phyloP scores from a whole-genome alignment of 2,888 invertebrate genomes.

The Cephus pulcher region DNA sequence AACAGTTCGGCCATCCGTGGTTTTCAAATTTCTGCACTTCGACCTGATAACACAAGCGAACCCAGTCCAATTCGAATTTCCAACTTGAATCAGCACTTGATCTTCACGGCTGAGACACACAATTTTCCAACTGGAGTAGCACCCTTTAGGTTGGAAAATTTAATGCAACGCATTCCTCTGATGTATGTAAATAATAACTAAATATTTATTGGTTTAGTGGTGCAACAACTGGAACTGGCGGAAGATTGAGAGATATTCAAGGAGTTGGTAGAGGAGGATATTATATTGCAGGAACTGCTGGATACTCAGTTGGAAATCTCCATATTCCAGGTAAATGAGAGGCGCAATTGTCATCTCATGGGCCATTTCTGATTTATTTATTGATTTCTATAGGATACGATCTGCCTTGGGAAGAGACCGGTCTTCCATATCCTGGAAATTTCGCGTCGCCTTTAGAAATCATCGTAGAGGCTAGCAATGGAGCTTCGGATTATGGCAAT shows the following conservation, averaged over 20 bases:
- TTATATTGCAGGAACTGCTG: slow-evolving; percentile 95
- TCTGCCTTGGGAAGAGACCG: slow-evolving; percentile 86
- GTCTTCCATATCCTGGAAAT: slow-evolving; percentile 80
- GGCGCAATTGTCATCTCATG: not conserved
- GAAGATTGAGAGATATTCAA: slow-evolving; percentile 94
- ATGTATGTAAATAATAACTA: not conserved
- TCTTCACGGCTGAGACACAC: slow-evolving; percentile 98
- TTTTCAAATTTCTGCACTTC: slow-evolving; percentile 76
- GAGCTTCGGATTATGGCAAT: slow-evolving; percentile 98
- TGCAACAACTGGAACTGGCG: slow-evolving; percentile 97
- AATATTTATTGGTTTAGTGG: slow-evolving; percentile 73
- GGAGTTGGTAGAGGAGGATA: slow-evolving; percentile 94
- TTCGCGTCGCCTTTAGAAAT: slow-evolving; percentile 92
- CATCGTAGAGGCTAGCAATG: slow-evolving; percentile 95
- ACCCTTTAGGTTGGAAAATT: slow-evolving; percentile 76
- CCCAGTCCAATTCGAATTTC: slow-evolving; percentile 72
- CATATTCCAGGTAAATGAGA: slow-evolving; percentile 80
- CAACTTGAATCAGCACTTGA: slow-evolving; percentile 81
- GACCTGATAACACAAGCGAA: slow-evolving; percentile 76
- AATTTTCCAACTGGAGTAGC: slow-evolving; percentile 98
- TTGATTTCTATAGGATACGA: slow-evolving; percentile 74
- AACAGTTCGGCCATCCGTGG: slow-evolving; percentile 96
- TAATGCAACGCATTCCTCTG: not conserved
- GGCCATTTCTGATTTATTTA: not conserved
- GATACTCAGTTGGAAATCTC: slow-evolving; percentile 95